Base-by-base conservation (phyloP, 2,888 invertebrate genomes). In the Odontomyia ornata region DNA sequence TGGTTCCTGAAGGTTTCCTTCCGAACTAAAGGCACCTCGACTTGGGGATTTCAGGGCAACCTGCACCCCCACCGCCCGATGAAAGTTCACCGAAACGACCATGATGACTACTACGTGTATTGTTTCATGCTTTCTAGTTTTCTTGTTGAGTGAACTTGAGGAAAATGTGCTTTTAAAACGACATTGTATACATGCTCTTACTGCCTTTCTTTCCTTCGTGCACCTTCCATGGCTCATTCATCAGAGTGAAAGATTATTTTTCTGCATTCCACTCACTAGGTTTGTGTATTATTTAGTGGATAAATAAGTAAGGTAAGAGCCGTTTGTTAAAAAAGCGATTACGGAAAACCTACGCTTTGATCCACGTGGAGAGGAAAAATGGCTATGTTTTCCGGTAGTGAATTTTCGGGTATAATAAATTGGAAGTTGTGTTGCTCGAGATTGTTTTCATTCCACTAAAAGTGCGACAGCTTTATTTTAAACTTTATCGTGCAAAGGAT, bases 81-180 rank as follows among this genome's bases (percentile, higher is more conserved):
- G n/a, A n/a, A 18, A 52, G 52, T 52, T 52, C 52, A 52, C 2
- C 15, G 52, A 13, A 52, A 52, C n/a, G 52, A 15, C 52, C n/a
- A 52, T 52, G 52, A 64, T 30, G 64, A 30, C 30, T 27, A 64
- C 30, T 28, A 27, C 64, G n/a, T 64, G 64, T 0, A 64, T 64
- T 64, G 30, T 64, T 60, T 60, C 57, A 60, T 60, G 57, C 57
- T 60, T 60, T 21, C 57, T 60, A 60, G 57, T 60, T 25, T 60
- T 60, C 57, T 11, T 60, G 21, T 60, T 60, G 57, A 18, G 57
- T 11, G 52, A 13, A 18, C 52, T 52, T 60, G 36, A 36, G 36
- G 36, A 60, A 60, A 1, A 60, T 21, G 11, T 60, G 28, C 64
- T 64, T 64, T 64, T 64, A 64, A 64, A 64, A 64, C 30, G 25